Evolutionary conservation across 2,797 vertebrate genomes (phyloP).

Genomic region (Sarcoramphus papa): DNA sequence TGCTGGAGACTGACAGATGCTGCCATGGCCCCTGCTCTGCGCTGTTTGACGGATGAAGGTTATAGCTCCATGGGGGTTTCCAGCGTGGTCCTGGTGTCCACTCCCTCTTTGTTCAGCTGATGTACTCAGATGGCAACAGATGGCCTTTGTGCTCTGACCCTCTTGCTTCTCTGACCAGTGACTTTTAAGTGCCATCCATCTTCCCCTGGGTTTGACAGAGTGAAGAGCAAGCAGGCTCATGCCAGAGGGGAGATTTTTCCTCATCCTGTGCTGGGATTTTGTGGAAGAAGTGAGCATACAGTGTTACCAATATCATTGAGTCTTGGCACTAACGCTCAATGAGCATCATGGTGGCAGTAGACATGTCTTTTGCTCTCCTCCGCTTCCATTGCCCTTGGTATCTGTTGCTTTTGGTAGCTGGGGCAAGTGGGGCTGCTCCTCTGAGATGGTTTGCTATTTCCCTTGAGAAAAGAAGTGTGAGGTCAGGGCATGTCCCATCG

Average conservation of each 20-base stretch:
- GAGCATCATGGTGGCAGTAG: not conserved
- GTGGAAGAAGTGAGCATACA: not conserved
- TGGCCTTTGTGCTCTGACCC: conserved; percentile 4
- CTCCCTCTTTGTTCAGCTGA: not conserved
- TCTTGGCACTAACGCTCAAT: not conserved
- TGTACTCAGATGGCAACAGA: not conserved
- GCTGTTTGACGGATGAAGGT: not conserved
- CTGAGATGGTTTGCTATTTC: not conserved
- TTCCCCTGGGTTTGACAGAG: not conserved
- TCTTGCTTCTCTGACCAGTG: not conserved
- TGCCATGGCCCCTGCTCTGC: not conserved
- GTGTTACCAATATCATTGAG: not conserved
- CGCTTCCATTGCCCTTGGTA: not conserved
- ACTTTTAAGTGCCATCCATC: not conserved
- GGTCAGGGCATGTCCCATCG: not conserved
- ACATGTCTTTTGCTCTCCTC: not conserved
- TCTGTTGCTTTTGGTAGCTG: not conserved
- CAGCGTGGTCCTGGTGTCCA: not conserved
- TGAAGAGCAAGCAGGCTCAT: not conserved
- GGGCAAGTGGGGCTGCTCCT: not conserved
- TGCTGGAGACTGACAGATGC: not conserved
- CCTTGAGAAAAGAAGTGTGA: not conserved
- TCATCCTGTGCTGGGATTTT: not conserved
- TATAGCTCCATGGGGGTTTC: not conserved
- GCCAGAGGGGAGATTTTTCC: not conserved